Conservation (phyloP, 35 echinoderm and acorn worm species). For the Patiria miniata region DNA sequence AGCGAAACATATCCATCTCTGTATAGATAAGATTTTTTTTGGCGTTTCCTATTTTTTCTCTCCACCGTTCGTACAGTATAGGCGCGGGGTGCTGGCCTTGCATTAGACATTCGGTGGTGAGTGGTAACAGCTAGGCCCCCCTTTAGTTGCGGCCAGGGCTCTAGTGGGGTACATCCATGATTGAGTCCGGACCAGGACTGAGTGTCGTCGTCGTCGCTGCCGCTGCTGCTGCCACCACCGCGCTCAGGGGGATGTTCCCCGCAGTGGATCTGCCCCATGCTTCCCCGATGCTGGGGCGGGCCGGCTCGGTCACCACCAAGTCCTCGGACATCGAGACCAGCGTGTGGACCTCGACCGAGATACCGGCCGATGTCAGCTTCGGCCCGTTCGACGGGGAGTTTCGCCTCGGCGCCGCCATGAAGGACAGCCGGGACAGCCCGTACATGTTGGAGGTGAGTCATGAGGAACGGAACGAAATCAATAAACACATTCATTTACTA, state of each 20-base stretch:
- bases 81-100: too few species aligned
- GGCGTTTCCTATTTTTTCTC: not conserved
- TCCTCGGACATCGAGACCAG: conserved; percentile 52
- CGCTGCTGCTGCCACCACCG: not conserved
- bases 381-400: conserved; percentile 58
- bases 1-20: conserved; percentile 8
- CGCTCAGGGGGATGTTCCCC: not conserved
- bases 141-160: not conserved
- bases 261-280: not conserved
- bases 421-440: conserved; percentile 36
- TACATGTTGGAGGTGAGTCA: conserved; percentile 55
- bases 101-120: too few species aligned
- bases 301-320: not conserved
- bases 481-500: too few species aligned
- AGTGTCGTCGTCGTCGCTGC: not conserved
- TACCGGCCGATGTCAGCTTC: conserved; percentile 36
- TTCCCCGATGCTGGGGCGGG: not conserved
- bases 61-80: not conserved
- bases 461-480: not conserved
- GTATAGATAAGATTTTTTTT: conserved; percentile 10
- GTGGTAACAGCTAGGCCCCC: not conserved
- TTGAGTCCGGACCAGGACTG: not conserved
- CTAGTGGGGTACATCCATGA: conserved; percentile 1
- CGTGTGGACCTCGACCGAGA: conserved; percentile 52
- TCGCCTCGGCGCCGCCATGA: conserved; percentile 26